These are phyloP conservation scores for Callipepla californica DNA, from an alignment of 2,113 vertebrate species.

Conservation along the genomic window DNA sequence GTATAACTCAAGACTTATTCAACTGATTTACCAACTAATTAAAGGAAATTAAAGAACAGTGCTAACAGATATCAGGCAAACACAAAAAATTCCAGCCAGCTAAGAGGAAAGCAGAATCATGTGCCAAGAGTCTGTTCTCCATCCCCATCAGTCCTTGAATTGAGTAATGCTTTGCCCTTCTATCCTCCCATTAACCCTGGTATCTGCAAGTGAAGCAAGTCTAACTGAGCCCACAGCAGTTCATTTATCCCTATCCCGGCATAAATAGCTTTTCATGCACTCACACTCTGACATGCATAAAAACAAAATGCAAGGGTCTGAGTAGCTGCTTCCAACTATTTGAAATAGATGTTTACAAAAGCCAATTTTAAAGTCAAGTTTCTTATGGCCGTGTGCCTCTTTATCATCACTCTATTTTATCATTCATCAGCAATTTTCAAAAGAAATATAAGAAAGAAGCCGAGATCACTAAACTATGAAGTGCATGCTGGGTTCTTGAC, in stretches of 20 bases:
- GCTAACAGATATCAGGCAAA: background rate
- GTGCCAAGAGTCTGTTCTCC: background rate
- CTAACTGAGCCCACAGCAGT: background rate
- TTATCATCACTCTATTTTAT: background rate
- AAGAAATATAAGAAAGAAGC: background rate
- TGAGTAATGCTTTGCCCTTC: background rate
- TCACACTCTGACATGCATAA: background rate
- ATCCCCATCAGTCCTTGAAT: background rate
- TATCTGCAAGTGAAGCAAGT: background rate
- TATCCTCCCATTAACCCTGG: background rate
- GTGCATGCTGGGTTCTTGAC: background rate
- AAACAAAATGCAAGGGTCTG: background rate
- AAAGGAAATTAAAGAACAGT: background rate
- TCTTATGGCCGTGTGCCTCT: background rate
- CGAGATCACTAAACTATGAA: background rate
- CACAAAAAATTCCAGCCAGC: background rate
- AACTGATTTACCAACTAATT: background rate
- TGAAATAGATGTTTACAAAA: background rate
- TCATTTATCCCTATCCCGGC: background rate
- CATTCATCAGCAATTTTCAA: background rate
- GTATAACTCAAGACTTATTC: background rate
- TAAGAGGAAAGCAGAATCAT: background rate
- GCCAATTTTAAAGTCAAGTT: background rate
- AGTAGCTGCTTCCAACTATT: background rate
- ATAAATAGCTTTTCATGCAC: background rate